phyloP scores from a whole-genome alignment of 2,113 vertebrate species.

The Passer montanus region DNA sequence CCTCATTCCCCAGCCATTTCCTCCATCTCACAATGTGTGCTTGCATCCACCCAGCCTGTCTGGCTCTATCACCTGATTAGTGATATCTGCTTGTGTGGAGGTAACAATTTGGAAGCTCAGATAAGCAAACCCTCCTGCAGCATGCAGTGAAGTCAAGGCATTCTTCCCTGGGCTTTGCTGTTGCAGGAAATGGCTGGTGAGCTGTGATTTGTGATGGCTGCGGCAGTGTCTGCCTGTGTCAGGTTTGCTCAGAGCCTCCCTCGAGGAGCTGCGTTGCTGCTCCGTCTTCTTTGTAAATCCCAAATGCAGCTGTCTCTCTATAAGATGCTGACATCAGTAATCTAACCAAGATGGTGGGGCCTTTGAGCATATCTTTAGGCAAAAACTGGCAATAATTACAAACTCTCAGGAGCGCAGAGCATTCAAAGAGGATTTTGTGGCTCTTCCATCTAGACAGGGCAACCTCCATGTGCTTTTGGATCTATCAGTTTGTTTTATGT shows the following conservation, averaged over 20 bases:
- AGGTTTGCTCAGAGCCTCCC: constrained; percentile 13
- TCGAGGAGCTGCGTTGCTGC: neutral
- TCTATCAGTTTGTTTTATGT: neutral
- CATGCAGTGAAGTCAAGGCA: neutral
- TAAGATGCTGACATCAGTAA: neutral
- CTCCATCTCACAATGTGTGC: neutral
- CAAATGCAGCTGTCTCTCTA: neutral
- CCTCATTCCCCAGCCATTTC: neutral
- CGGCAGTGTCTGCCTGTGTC: accelerated
- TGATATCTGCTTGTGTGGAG: neutral
- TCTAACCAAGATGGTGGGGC: neutral
- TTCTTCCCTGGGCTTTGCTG: neutral
- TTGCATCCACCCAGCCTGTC: neutral
- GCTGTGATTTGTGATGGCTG: neutral
- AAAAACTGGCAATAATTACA: constrained; percentile 31
- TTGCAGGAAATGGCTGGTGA: neutral
- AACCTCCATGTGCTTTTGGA: neutral
- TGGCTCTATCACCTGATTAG: neutral
- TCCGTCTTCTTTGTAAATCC: neutral
- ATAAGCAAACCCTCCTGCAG: neutral
- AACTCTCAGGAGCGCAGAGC: neutral
- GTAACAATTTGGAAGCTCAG: neutral
- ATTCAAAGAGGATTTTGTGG: neutral
- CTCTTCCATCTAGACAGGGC: neutral
- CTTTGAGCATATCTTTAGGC: constrained; percentile 21